These are phyloP conservation scores for Choloepus didactylus DNA, from an alignment of 2,797 vertebrate species.

Conservation along the genomic window DNA sequence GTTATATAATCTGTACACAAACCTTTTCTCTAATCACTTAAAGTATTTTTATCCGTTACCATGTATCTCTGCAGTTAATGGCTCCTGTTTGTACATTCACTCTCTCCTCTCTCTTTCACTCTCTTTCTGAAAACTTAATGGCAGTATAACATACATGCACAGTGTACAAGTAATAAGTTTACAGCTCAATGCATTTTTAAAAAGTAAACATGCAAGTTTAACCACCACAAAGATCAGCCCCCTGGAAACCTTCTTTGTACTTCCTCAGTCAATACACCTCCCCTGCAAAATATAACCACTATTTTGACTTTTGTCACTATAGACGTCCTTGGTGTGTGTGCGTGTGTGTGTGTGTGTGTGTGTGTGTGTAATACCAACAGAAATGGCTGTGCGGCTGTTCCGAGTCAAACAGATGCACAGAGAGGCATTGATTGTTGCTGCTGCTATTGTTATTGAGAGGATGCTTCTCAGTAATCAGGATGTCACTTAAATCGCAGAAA, in stretches of 20 bases:
- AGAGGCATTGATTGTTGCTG: not conserved
- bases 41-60: not conserved
- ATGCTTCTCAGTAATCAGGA: not conserved
- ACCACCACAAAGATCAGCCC: not conserved
- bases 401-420: not conserved
- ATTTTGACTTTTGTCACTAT: not conserved
- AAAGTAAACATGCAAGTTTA: constrained; percentile 10
- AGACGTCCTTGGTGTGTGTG: not conserved
- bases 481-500: not conserved
- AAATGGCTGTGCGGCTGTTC: not conserved
- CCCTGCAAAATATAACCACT: not conserved
- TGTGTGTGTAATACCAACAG: not conserved
- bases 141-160: not conserved
- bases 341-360: too few relatives aligned
- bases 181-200: not conserved
- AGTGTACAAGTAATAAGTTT: not conserved
- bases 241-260: not conserved
- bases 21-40: constrained; percentile 38
- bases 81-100: not conserved
- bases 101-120: not conserved
- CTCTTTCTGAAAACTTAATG: not conserved
- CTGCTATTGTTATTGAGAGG: not conserved
- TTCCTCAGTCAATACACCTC: not conserved
- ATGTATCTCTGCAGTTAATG: not conserved
- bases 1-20: not conserved